Percentiles rank a stretch among this genome's conserved stretches.
Conservation (phyloP, 2,113 vertebrate genomes). For the Donacobius atricapilla region DNA sequence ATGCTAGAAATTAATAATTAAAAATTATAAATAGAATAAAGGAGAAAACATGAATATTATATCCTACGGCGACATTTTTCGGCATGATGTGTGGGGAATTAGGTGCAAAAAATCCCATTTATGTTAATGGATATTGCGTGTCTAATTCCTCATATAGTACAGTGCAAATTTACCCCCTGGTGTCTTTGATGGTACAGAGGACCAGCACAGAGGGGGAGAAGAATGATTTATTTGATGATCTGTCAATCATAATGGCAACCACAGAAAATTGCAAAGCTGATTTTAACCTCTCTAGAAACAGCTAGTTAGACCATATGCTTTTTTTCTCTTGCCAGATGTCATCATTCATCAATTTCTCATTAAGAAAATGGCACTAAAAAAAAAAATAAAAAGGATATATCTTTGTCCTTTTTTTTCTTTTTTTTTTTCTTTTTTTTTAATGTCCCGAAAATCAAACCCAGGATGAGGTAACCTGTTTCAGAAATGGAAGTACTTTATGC, state of each 20-base stretch:
- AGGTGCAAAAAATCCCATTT: constrained; percentile 80
- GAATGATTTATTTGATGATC: constrained; percentile 76
- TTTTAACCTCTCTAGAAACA: constrained; percentile 80
- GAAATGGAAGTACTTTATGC: neutral
- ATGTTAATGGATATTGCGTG: constrained; percentile 75
- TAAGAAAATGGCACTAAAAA: constrained; percentile 69
- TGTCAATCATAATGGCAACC: constrained; percentile 77
- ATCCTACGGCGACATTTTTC: constrained; percentile 72
- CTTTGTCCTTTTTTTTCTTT: neutral
- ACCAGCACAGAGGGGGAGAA: constrained; percentile 40
- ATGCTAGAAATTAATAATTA: constrained; percentile 77
- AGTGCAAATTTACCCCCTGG: constrained; percentile 66
- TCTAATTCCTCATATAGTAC: constrained; percentile 72
- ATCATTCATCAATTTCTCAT: constrained; percentile 81
- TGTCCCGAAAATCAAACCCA: neutral
- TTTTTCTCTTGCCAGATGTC: constrained; percentile 77
- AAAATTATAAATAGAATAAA: constrained; percentile 78
- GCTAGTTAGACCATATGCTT: constrained; percentile 77
- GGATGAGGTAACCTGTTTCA: neutral
- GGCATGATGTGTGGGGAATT: constrained; percentile 71
- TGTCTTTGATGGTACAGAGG: constrained; percentile 69
- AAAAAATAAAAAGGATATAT: neutral
- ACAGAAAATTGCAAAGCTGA: constrained; percentile 74
- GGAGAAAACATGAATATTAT: constrained; percentile 73
- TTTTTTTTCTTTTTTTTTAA: neutral